phyloP scores from a whole-genome alignment of 1,140 invertebrate genomes.

The Bombus terrestris region DNA sequence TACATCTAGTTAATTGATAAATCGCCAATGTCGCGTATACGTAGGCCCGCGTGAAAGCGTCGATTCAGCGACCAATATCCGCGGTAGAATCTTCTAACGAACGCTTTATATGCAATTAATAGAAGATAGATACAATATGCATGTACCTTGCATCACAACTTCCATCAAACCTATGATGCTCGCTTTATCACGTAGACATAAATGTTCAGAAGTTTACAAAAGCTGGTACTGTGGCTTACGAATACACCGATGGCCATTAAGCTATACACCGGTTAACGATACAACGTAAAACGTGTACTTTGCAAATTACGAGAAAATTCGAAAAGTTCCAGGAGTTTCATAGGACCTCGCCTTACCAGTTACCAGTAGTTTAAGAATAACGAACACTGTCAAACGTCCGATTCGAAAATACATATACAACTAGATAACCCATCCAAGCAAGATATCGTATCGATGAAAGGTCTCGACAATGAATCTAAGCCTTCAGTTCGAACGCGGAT shows the following conservation, averaged over 20 bases:
- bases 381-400: neutral
- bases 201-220: neutral
- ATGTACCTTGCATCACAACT: neutral
- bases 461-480: neutral
- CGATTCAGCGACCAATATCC: neutral
- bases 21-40: too few species aligned
- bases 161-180: neutral
- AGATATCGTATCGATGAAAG: neutral
- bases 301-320: too few species aligned
- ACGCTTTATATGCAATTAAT: neutral
- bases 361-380: neutral
- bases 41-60: too few species aligned
- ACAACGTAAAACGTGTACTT: too few species aligned
- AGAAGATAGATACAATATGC: too few species aligned
- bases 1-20: too few species aligned
- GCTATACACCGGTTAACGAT: too few species aligned
- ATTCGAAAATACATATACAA: neutral
- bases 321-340: too few species aligned
- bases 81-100: neutral
- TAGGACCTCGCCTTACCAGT: too few species aligned
- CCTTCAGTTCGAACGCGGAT: neutral
- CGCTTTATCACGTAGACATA: neutral
- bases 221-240: neutral
- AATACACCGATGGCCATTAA: too few species aligned
- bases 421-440: neutral